These are phyloP conservation scores for Gavialis gangeticus DNA, from an alignment of 2,113 vertebrate genomes.

Conservation along the genomic window DNA sequence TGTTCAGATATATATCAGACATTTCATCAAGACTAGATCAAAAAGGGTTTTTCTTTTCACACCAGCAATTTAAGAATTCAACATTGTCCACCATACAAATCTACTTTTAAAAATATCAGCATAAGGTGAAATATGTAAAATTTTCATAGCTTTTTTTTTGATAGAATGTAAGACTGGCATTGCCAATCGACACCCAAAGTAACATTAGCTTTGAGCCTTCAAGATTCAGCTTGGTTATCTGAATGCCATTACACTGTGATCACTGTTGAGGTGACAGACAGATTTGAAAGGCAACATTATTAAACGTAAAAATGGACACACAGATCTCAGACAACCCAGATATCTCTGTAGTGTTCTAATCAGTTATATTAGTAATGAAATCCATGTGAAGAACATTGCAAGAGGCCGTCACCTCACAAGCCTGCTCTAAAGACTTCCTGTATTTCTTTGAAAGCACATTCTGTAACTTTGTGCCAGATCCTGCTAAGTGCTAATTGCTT, in stretches of 20 bases:
- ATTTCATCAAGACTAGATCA: neutral
- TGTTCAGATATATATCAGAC: rapidly evolving
- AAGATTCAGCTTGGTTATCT: neutral
- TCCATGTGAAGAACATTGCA: neutral
- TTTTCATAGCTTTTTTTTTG: neutral
- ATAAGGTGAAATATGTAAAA: neutral
- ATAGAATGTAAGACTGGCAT: neutral
- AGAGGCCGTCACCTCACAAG: neutral
- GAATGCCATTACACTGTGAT: neutral
- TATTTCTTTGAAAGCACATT: neutral
- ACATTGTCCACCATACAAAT: neutral
- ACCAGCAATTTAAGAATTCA: neutral
- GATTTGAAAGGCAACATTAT: neutral
- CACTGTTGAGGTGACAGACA: neutral
- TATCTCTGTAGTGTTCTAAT: neutral
- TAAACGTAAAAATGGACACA: neutral
- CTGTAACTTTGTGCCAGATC: neutral
- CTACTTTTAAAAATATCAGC: neutral
- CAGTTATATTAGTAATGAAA: neutral
- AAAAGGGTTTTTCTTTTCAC: neutral
- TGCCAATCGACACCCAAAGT: neutral
- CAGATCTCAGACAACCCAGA: neutral
- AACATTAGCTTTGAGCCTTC: neutral
- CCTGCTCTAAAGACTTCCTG: neutral
- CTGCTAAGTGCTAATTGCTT: neutral